Conservation (phyloP, 2,797 vertebrate species). For the Salarias fasciatus region DNA sequence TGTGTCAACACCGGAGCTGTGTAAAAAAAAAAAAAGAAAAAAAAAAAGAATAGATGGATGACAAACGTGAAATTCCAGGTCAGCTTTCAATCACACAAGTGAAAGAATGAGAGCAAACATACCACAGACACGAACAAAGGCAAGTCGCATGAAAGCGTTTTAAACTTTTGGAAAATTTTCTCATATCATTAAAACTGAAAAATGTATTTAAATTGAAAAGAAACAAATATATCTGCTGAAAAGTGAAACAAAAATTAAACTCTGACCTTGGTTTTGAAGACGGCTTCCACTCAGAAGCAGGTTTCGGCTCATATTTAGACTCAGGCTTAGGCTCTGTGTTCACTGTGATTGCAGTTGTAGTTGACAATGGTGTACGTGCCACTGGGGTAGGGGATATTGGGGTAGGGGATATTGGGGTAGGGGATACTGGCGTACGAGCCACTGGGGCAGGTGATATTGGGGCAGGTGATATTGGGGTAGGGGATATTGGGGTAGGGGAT, state of each 20-base stretch:
- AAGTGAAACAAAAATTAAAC: no score
- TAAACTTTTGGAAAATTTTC: no score
- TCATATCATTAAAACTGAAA: no score
- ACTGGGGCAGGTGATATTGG: slow-evolving; percentile 1
- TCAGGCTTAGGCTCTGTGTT: slow-evolving; percentile 17
- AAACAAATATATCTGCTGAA: no score
- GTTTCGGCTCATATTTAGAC: slow-evolving; percentile 19
- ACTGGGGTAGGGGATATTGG: neutral
- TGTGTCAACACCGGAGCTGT: slow-evolving; percentile 55
- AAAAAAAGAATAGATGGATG: slow-evolving; percentile 26
- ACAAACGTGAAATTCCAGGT: slow-evolving; percentile 39
- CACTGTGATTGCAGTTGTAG: slow-evolving; percentile 4
- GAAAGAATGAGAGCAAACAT: slow-evolving; percentile 44
- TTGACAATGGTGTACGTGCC: neutral
- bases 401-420: neutral
- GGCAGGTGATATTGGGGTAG: neutral
- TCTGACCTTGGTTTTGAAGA: neutral
- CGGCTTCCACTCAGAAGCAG: slow-evolving; percentile 3
- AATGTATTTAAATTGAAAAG: no score
- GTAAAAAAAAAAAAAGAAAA: slow-evolving; percentile 12
- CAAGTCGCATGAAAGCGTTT: neutral
- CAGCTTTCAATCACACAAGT: slow-evolving; percentile 26
- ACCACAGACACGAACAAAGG: slow-evolving; percentile 6
- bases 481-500: neutral
- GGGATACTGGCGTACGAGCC: neutral